These are phyloP conservation scores for Himantopus leucocephalus DNA, from an alignment of 2,113 vertebrate species.

Conservation along the genomic window DNA sequence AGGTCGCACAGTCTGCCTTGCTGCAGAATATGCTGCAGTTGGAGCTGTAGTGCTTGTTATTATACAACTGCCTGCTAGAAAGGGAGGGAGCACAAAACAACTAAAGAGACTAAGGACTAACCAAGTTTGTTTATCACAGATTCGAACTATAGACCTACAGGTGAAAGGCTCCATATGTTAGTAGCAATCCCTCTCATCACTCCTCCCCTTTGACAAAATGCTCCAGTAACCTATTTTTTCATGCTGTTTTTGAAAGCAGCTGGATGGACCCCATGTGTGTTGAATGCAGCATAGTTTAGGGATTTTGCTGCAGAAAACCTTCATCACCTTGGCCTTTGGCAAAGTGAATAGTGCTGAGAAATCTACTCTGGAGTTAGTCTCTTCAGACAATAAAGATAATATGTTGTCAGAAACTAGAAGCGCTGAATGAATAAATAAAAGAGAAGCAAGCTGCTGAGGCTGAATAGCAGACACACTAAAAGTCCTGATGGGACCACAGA, in stretches of 20 bases:
- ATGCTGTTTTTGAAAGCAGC: background rate
- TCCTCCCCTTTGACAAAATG: background rate
- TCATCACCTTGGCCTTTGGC: background rate
- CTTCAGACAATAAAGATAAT: background rate
- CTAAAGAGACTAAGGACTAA: background rate
- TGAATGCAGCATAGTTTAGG: background rate
- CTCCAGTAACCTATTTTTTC: background rate
- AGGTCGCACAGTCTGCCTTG: fast-evolving
- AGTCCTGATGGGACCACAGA: background rate
- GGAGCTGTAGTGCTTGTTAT: background rate
- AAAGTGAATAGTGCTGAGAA: background rate
- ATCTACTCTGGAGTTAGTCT: background rate
- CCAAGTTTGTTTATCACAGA: background rate
- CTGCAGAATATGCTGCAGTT: background rate
- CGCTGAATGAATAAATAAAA: background rate
- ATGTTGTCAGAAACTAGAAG: background rate
- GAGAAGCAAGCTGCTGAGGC: background rate
- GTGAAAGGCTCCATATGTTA: background rate
- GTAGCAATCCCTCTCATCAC: background rate
- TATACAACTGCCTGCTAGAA: background rate
- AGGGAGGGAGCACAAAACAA: background rate
- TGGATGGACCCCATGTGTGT: background rate
- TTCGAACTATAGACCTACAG: background rate
- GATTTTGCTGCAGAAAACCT: background rate
- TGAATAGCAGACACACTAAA: background rate